These are phyloP conservation scores for Pycnomerus fuliginosus DNA, from an alignment of 2,888 invertebrate species.

Conservation along the genomic window DNA sequence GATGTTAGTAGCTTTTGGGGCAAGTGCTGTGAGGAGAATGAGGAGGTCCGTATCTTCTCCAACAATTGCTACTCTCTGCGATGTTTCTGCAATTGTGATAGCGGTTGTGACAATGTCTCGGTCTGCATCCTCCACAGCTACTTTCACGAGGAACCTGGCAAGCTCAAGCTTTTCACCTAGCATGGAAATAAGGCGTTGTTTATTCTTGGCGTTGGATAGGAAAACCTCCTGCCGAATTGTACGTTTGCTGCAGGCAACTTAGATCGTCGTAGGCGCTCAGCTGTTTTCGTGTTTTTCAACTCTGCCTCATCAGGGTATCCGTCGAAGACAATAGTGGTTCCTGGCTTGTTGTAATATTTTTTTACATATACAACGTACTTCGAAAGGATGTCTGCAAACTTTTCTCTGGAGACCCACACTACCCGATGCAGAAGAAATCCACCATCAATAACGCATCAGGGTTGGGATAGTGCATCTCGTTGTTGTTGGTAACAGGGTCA, in stretches of 20 bases:
- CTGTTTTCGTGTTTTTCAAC: conserved; percentile 29
- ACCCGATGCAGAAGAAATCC: conserved; percentile 34
- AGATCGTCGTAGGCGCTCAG: conserved; percentile 31
- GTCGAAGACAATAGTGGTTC: conserved; percentile 28
- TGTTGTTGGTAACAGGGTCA: conserved; percentile 13
- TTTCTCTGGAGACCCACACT: conserved; percentile 29
- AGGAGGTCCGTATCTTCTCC: neutral
- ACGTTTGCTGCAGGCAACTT: conserved; percentile 31
- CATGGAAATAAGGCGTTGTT: conserved; percentile 29
- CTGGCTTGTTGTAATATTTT: conserved; percentile 25
- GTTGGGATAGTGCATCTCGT: conserved; percentile 28
- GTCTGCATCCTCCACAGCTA: conserved; percentile 28
- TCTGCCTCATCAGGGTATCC: conserved; percentile 32
- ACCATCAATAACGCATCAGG: conserved; percentile 34
- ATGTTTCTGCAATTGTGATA: neutral
- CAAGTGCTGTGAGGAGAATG: neutral
- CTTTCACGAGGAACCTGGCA: conserved; percentile 21
- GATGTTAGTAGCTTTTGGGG: neutral
- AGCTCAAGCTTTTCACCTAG: conserved; percentile 26
- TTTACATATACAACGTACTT: conserved; percentile 31
- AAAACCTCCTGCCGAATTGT: conserved; percentile 30
- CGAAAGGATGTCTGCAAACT: conserved; percentile 28
- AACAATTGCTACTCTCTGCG: neutral
- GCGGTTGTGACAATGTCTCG: neutral
- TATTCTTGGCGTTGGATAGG: conserved; percentile 27